These are phyloP conservation scores for Rhopalosiphum maidis DNA, from an alignment of 1,140 invertebrate species.

Conservation along the genomic window DNA sequence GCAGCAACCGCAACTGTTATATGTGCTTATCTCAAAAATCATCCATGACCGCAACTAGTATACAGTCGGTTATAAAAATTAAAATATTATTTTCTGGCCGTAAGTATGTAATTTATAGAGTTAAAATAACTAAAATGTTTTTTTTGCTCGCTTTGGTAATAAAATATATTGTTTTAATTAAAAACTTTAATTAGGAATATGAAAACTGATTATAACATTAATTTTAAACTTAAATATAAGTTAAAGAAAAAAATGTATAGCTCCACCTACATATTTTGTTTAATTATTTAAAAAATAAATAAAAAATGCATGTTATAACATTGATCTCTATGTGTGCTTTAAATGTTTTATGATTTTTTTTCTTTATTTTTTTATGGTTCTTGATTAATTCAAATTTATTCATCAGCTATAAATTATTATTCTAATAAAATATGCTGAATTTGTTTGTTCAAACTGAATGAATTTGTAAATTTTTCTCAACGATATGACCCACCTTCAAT, in stretches of 20 bases:
- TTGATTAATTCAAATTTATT: not conserved
- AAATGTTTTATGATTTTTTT: conserved; percentile 40
- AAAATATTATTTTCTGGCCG: too few relatives aligned
- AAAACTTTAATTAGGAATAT: not conserved
- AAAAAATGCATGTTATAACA: conserved; percentile 53
- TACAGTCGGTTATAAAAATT: not conserved
- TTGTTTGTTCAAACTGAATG: conserved; percentile 31
- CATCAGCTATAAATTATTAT: conserved; percentile 15
- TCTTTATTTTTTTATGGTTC: not conserved
- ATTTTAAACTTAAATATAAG: not conserved
- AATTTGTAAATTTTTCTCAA: conserved; percentile 41
- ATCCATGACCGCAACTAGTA: too few relatives aligned
- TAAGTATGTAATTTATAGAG: too few relatives aligned
- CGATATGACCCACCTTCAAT: conserved; percentile 55
- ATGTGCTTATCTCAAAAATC: too few relatives aligned
- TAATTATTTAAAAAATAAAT: not conserved
- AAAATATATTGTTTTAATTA: not conserved
- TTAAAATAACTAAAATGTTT: not conserved
- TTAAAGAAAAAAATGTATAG: not conserved
- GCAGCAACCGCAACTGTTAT: too few relatives aligned
- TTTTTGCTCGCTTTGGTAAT: not conserved
- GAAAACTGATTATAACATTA: not conserved
- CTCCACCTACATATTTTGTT: conserved; percentile 9
- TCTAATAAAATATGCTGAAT: conserved; percentile 30
- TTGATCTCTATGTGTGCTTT: conserved; percentile 56